phyloP scores from a whole-genome alignment of 2,113 vertebrate species.

The Melanerpes formicivorus region DNA sequence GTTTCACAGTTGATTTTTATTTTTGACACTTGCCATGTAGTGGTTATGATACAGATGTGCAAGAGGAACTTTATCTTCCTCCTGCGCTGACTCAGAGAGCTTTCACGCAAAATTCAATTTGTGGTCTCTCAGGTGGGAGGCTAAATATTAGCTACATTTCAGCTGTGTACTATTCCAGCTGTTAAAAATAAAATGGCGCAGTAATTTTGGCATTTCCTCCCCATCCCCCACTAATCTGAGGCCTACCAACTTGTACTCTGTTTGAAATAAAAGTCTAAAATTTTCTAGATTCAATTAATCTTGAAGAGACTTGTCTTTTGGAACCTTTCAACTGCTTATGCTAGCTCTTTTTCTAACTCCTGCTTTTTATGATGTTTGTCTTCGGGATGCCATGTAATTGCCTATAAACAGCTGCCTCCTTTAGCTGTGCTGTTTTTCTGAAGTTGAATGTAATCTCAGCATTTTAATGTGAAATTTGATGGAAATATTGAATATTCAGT shows the following conservation, averaged over 20 bases:
- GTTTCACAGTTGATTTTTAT: too few species aligned
- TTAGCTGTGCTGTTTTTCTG: constrained; percentile 62
- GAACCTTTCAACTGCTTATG: not conserved
- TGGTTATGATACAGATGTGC: too few species aligned
- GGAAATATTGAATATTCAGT: constrained; percentile 20
- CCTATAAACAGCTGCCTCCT: constrained; percentile 61
- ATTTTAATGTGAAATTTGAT: not conserved
- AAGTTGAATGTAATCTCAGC: constrained; percentile 50
- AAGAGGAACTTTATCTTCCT: not conserved
- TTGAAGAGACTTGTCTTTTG: not conserved
- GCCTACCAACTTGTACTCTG: not conserved
- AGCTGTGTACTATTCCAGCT: not conserved
- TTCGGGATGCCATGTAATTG: constrained; percentile 59
- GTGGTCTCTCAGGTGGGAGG: not conserved
- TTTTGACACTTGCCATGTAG: too few species aligned
- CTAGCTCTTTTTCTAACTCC: not conserved
- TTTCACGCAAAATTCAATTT: not conserved
- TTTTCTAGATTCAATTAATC: not conserved
- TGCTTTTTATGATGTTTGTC: not conserved
- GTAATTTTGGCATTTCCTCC: not conserved
- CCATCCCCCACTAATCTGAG: not conserved
- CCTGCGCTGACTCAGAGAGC: not conserved
- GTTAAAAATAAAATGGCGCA: not conserved
- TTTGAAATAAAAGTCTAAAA: not conserved
- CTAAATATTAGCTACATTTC: not conserved